Conservation (phyloP, 2,797 vertebrate species). For the Aselliscus stoliczkanus region DNA sequence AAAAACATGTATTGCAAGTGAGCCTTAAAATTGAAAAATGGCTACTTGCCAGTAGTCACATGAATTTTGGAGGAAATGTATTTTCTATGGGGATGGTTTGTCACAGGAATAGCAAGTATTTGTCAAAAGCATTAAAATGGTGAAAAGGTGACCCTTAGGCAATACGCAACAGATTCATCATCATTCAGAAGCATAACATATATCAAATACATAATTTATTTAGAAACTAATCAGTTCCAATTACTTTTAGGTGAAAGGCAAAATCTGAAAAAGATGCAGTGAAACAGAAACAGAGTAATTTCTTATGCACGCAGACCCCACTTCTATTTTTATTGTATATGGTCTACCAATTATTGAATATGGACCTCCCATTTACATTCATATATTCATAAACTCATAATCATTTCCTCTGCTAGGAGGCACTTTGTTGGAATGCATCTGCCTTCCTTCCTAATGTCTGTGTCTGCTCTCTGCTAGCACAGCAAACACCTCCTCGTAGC, state of each 20-base stretch:
- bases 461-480: background rate
- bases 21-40: conserved; percentile 84
- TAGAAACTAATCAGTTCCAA: conserved; percentile 18
- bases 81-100: conserved; percentile 80
- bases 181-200: background rate
- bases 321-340: background rate
- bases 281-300: background rate
- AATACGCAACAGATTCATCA: background rate
- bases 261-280: background rate
- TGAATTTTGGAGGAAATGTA: conserved; percentile 80
- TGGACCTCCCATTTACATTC: background rate
- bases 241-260: conserved; percentile 4
- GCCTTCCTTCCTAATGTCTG: background rate
- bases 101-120: conserved; percentile 83
- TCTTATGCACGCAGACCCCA: background rate
- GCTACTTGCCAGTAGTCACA: conserved; percentile 80
- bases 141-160: conserved; percentile 55
- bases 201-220: conserved; percentile 19
- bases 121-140: conserved; percentile 83
- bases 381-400: background rate
- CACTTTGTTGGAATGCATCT: background rate
- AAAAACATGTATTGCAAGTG: conserved; percentile 78
- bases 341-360: background rate
- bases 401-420: background rate
- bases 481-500: background rate